phyloP scores from a whole-genome alignment of 1,140 invertebrate genomes.

The Onthophagus taurus region DNA sequence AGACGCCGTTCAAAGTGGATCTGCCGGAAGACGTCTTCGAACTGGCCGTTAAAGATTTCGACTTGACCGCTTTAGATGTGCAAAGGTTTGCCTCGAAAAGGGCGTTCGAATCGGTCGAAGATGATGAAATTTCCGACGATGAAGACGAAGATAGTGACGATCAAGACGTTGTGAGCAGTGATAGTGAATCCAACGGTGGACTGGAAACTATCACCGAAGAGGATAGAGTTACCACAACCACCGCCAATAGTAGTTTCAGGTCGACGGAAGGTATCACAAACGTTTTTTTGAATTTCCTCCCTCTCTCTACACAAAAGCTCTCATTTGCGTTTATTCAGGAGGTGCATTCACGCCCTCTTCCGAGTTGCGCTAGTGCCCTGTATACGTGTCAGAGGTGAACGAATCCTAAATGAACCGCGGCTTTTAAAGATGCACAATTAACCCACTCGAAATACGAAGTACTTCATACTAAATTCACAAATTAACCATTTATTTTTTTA shows the following conservation, averaged over 20 bases:
- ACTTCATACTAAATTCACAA: too few relatives aligned
- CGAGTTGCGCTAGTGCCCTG: too few relatives aligned
- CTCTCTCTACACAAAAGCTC: too few relatives aligned
- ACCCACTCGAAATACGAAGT: too few relatives aligned
- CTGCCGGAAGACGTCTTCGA: conserved; percentile 26
- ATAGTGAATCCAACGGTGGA: conserved; percentile 23
- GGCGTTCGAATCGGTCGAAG: conserved; percentile 15
- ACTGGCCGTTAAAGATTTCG: conserved; percentile 32
- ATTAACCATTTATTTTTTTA: too few relatives aligned
- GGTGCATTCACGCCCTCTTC: too few relatives aligned
- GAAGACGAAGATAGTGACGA: conserved; percentile 11
- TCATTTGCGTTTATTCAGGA: too few relatives aligned
- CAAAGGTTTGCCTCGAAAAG: conserved; percentile 27
- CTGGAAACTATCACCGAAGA: conserved; percentile 36
- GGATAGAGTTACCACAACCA: conserved; percentile 27
- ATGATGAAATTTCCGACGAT: conserved; percentile 12
- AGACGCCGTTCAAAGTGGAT: conserved; percentile 10
- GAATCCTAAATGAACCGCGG: too few relatives aligned
- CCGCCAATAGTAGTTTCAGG: conserved; percentile 23
- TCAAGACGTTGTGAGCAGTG: conserved; percentile 17
- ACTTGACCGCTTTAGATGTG: conserved; percentile 33
- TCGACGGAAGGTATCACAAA: conserved; percentile 24
- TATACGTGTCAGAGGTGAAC: too few relatives aligned
- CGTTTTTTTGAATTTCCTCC: too few relatives aligned
- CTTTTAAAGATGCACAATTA: too few relatives aligned